Evolutionary conservation across 2,113 vertebrate species (phyloP), one percentile per base, ranked within the genome.

Genomic region (Platycercus adscitus): DNA sequence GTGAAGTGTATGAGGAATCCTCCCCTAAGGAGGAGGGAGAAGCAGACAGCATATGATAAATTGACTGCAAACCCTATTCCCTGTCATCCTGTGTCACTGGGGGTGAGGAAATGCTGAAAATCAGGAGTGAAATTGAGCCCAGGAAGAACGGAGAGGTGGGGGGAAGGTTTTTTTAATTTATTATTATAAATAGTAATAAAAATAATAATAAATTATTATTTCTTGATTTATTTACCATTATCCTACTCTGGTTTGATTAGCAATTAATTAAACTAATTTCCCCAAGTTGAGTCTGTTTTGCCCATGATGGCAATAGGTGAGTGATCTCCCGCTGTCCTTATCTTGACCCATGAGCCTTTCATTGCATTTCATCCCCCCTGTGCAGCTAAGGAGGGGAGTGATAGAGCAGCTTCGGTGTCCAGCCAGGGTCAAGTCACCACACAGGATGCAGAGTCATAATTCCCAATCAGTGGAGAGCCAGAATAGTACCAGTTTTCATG

Each of bases 401-500:
- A 35, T 18, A 77, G 19, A 49, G 10, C 4, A 7, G 26, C 13
- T 64, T 73, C 55, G 10, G 5, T 10, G 63, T 35, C 15, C 21
- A 66, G 28, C 13, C 35, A 55, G 52, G 7, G 21, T 68, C 41
- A 87, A 12, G 10, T 6, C 15, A 46, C 8, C 33, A 43, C 44
- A 61, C 2, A 47, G 12, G 10, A 9, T 33, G 21, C 53, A 72
- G 13, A 61, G 5, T 53, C 52, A 5, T 8, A 58, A 44, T 9
- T 83, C 28, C 1, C 4, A 60, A 81, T 29, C 0, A 1, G 13
- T 6, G 1, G 23, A 37, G 8, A 50, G 0, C 2, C 19, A 53
- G 28, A 79, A 29, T 3, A 60, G 8, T n/a, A 50, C 8, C 17
- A 19, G 5, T 50, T 61, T 29, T 7, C 41, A 25, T 17, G 19